Evolutionary conservation across 2,797 vertebrate genomes (phyloP).

Genomic region (Loriculus beryllinus): DNA sequence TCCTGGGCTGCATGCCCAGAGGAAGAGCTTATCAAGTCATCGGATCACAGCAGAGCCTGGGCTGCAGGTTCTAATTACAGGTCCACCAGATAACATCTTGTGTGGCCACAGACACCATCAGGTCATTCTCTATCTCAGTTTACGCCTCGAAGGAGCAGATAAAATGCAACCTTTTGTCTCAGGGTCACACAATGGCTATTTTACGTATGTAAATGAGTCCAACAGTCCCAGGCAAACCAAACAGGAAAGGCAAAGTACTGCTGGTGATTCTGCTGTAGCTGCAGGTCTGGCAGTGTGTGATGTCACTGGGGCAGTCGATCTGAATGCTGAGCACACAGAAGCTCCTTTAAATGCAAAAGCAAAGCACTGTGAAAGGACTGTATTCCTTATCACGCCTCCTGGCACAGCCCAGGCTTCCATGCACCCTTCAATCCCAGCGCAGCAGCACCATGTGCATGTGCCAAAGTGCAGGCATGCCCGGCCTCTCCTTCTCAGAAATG

Average conservation of each 20-base stretch:
- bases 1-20: background rate
- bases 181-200: conserved; percentile 26
- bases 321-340: conserved; percentile 18
- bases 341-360: conserved; percentile 11
- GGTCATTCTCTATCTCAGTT: background rate
- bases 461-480: background rate
- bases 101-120: conserved; percentile 1
- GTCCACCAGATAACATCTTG: conserved; percentile 2
- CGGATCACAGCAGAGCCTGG: background rate
- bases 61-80: background rate
- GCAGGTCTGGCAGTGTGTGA: background rate
- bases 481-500: conserved; percentile 17
- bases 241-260: background rate
- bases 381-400: background rate
- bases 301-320: conserved; percentile 2
- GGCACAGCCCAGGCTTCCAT: background rate
- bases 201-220: conserved; percentile 37
- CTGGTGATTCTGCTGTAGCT: background rate
- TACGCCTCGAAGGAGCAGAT: background rate
- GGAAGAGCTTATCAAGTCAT: background rate
- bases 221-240: background rate
- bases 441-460: background rate
- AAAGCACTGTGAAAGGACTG: background rate
- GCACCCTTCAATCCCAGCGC: background rate
- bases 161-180: conserved; percentile 30